Evolutionary conservation across 2,888 invertebrate species (phyloP).

Genomic region (Lasioglossum villosulum): DNA sequence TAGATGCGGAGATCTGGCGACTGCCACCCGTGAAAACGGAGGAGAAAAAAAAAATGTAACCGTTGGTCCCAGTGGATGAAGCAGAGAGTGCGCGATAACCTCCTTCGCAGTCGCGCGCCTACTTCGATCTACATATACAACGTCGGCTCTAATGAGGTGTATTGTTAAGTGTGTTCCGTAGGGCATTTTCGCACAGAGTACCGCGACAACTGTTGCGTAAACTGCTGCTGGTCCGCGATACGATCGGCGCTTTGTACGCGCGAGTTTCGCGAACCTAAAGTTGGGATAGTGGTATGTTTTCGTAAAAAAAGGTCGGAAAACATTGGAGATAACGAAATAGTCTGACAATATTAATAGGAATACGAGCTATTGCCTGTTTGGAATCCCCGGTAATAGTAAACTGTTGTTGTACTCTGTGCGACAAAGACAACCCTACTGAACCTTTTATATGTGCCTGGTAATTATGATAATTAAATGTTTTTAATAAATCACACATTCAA

Average conservation of each 20-base stretch:
- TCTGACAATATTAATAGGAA: background rate
- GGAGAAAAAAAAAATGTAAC: constrained; percentile 34
- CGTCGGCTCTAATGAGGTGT: constrained; percentile 46
- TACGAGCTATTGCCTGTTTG: background rate
- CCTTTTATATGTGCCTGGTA: too few relatives aligned
- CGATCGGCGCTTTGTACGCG: constrained; percentile 29
- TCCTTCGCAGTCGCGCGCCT: constrained; percentile 22
- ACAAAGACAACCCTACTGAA: too few relatives aligned
- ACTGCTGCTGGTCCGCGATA: constrained; percentile 13
- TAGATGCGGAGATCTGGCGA: constrained; percentile 44
- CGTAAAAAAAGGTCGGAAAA: background rate
- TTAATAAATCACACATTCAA: too few relatives aligned
- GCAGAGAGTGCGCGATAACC: constrained; percentile 62
- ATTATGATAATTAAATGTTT: too few relatives aligned
- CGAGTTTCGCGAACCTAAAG: constrained; percentile 2
- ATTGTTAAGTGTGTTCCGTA: constrained; percentile 50
- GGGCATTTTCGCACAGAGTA: constrained; percentile 30
- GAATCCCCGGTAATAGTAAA: too few relatives aligned
- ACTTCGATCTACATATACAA: constrained; percentile 60
- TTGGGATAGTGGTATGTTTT: constrained; percentile 10
- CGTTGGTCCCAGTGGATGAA: background rate
- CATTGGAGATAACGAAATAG: background rate
- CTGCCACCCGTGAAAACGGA: constrained; percentile 17
- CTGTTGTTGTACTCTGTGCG: too few relatives aligned
- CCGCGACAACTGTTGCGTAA: constrained; percentile 45